These are phyloP conservation scores for Acrocephalus arundinaceus DNA, from an alignment of 2,113 vertebrate genomes.

Conservation along the genomic window DNA sequence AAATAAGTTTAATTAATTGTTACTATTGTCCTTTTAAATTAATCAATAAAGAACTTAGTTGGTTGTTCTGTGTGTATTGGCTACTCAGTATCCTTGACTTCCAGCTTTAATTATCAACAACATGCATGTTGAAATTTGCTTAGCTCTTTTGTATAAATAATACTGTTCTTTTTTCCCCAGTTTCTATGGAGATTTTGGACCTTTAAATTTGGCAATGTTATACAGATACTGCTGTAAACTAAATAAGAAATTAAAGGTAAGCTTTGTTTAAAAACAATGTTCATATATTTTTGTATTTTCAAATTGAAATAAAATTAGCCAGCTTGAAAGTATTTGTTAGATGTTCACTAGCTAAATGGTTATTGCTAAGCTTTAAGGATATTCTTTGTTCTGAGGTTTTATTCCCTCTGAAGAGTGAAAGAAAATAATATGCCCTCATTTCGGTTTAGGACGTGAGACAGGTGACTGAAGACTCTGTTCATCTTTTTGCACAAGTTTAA, in stretches of 20 bases:
- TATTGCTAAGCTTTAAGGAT: not conserved
- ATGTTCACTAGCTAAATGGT: not conserved
- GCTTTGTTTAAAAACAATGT: constrained; percentile 12
- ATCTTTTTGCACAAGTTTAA: constrained; percentile 6
- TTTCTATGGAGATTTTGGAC: constrained; percentile 98
- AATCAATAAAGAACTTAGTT: not conserved
- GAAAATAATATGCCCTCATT: not conserved
- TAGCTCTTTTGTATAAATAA: not conserved
- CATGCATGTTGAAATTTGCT: not conserved
- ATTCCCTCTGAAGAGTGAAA: not conserved
- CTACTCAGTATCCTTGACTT: not conserved
- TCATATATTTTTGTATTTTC: not conserved
- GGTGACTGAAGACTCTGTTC: not conserved
- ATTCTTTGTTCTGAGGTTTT: not conserved
- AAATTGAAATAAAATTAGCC: not conserved
- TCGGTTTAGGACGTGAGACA: not conserved
- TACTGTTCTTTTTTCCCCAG: constrained; percentile 56
- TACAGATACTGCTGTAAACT: constrained; percentile 98
- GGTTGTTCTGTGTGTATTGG: not conserved
- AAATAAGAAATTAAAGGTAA: constrained; percentile 98
- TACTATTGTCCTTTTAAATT: not conserved
- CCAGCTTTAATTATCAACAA: not conserved
- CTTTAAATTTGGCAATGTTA: constrained; percentile 92
- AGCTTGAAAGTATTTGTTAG: not conserved
- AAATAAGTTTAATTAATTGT: not conserved